These are phyloP conservation scores for Sander vitreus DNA, from an alignment of 2,113 vertebrate species.

Conservation along the genomic window DNA sequence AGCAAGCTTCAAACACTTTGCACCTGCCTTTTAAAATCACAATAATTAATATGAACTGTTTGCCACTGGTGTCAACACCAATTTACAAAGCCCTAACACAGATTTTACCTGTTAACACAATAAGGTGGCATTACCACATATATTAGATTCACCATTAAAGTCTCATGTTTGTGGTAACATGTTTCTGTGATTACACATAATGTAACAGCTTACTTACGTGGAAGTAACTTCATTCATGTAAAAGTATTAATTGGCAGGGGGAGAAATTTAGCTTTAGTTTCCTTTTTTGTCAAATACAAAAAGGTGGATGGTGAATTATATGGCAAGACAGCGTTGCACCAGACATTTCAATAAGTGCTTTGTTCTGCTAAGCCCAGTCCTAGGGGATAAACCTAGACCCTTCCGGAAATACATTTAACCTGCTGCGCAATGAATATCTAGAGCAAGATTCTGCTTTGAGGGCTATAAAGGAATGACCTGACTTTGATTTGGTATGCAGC, in stretches of 20 bases:
- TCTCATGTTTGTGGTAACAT: background rate
- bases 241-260: background rate
- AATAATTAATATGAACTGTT: constrained; percentile 38
- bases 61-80: constrained; percentile 22
- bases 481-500: constrained; percentile 61
- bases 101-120: constrained; percentile 17
- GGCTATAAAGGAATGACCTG: constrained; percentile 40
- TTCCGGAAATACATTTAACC: constrained; percentile 65
- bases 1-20: constrained; percentile 25
- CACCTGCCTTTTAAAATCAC: constrained; percentile 41
- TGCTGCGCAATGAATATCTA: constrained; percentile 47
- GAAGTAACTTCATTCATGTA: background rate
- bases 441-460: constrained; percentile 51
- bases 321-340: background rate
- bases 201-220: background rate
- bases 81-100: constrained; percentile 19
- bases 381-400: constrained; percentile 44
- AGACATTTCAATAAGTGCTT: constrained; percentile 46
- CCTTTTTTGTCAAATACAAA: background rate
- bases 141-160: background rate
- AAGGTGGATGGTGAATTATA: background rate
- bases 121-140: background rate
- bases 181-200: background rate
- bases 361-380: constrained; percentile 54
- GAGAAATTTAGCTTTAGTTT: background rate